Evolutionary conservation across 2,888 invertebrate species (phyloP).

Genomic region (Papilio protenor): DNA sequence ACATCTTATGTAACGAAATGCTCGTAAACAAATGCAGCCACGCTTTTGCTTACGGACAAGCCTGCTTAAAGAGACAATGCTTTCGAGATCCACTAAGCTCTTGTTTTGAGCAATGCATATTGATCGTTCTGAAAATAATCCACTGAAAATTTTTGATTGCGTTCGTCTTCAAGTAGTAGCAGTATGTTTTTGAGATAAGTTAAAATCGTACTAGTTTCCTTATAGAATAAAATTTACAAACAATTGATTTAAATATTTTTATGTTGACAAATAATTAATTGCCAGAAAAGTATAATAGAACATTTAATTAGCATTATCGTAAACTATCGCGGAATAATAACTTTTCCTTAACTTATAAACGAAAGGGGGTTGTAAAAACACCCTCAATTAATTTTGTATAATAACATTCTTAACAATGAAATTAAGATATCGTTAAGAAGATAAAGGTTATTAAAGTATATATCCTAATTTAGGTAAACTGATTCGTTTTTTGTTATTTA

Average conservation of each 20-base stretch:
- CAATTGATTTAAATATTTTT: no score
- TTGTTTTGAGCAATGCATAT: slow-evolving; percentile 56
- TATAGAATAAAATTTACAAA: no score
- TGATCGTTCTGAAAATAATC: slow-evolving; percentile 51
- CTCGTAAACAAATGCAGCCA: slow-evolving; percentile 72
- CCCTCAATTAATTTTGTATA: no score
- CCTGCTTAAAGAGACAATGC: slow-evolving; percentile 52
- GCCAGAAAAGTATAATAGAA: no score
- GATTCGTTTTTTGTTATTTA: neutral
- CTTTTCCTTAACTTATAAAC: no score
- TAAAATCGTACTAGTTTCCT: neutral
- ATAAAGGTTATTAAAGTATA: no score
- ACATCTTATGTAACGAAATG: slow-evolving; percentile 72
- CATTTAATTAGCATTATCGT: neutral
- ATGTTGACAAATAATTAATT: no score
- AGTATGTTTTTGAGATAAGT: neutral
- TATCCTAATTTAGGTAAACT: no score
- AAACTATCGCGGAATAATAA: neutral
- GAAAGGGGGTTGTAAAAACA: no score
- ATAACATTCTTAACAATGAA: no score
- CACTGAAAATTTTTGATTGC: neutral
- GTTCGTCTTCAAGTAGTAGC: neutral
- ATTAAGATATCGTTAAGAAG: no score
- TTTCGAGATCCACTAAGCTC: slow-evolving; percentile 54
- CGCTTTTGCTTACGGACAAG: neutral